A percentile compares a stretch with the other conserved stretches of the same genome.
These are phyloP conservation scores for Nomada fucata DNA, from an alignment of 2,888 invertebrate species.

Conservation along the genomic window DNA sequence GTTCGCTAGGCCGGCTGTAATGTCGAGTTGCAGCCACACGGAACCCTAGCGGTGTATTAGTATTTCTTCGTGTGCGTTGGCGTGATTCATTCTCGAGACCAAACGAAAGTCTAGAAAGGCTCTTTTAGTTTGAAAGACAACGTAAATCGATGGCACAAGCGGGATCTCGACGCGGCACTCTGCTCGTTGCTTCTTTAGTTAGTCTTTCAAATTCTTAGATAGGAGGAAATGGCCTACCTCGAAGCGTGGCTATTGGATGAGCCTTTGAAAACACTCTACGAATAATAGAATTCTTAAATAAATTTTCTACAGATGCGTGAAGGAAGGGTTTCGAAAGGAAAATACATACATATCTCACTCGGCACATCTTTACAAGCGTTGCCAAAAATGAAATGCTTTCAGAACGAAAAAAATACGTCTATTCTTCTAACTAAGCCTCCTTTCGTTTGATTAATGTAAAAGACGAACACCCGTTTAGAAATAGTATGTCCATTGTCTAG, in stretches of 20 bases:
- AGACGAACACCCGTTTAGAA: neutral
- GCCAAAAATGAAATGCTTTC: neutral
- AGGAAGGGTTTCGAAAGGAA: too few species aligned
- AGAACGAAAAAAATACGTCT: too few species aligned
- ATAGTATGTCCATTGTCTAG: too few species aligned
- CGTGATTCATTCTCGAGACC: neutral
- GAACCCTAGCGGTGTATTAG: too few species aligned
- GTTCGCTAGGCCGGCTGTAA: too few species aligned
- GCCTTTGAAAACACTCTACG: neutral
- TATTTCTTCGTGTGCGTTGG: too few species aligned
- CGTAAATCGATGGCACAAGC: neutral
- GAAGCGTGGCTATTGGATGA: conserved; percentile 45
- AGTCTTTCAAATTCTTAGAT: conserved; percentile 80
- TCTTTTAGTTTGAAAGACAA: neutral
- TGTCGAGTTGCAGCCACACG: too few species aligned
- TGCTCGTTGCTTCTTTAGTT: conserved; percentile 76
- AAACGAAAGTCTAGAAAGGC: neutral
- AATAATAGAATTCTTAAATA: neutral
- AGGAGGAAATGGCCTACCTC: conserved; percentile 80
- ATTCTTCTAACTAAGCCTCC: neutral
- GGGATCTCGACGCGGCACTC: conserved; percentile 54
- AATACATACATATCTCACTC: neutral
- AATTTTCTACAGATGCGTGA: neutral
- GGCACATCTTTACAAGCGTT: neutral
- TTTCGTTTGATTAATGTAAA: neutral